Conservation (phyloP, 2,113 vertebrate species). For the Hyperoodon ampullatus region DNA sequence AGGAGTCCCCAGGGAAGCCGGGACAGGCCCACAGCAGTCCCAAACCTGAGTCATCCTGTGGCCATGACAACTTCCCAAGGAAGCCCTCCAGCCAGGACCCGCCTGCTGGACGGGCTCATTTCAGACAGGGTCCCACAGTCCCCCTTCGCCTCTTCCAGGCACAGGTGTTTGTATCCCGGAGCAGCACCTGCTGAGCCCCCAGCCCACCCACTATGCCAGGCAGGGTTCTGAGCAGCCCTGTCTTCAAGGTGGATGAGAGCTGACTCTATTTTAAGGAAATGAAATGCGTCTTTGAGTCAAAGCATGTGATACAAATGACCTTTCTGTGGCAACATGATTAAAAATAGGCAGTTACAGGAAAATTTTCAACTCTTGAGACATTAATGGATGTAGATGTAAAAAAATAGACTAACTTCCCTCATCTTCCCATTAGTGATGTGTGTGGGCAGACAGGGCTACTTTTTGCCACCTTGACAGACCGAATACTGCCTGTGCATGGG, state of each 20-base stretch:
- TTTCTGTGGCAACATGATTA: slow-evolving; percentile 13
- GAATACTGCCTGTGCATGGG: not conserved
- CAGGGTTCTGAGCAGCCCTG: not conserved
- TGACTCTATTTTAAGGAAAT: slow-evolving; percentile 55
- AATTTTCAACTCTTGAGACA: slow-evolving; percentile 29
- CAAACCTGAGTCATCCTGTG: not conserved
- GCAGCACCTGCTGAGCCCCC: not conserved
- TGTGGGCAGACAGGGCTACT: not conserved
- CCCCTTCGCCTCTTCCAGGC: not conserved
- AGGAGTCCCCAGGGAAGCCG: not conserved
- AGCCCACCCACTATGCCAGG: not conserved
- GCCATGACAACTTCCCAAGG: not conserved
- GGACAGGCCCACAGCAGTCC: not conserved
- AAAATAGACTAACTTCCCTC: not conserved
- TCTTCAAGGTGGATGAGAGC: slow-evolving; percentile 7
- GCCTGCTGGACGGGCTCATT: not conserved
- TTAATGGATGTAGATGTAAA: slow-evolving; percentile 1
- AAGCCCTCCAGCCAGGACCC: not conserved
- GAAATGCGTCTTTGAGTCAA: slow-evolving; percentile 9
- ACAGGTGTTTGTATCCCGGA: not conserved
- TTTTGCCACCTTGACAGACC: too few relatives aligned
- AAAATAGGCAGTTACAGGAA: not conserved
- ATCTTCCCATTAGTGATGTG: not conserved
- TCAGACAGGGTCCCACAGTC: not conserved
- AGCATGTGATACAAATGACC: not conserved